phyloP scores from a whole-genome alignment of 2,113 vertebrate genomes.

The Pterocles burchelli region DNA sequence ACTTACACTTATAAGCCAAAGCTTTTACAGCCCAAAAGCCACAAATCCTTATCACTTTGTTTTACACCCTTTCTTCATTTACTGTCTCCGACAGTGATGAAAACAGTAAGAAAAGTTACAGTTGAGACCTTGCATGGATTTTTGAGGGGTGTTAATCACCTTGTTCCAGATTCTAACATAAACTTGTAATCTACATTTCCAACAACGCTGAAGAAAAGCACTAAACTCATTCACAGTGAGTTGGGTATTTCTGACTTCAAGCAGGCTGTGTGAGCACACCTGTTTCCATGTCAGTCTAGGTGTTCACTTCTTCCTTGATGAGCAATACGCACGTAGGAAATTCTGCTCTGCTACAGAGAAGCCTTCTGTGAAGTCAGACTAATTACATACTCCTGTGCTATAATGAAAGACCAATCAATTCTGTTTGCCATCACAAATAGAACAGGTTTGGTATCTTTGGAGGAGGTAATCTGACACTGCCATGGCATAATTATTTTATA shows the following conservation, averaged over 20 bases:
- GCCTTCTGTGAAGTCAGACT: background rate
- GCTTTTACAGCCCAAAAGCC: conserved; percentile 4
- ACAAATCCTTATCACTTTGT: conserved; percentile 26
- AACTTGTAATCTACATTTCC: background rate
- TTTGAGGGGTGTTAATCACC: background rate
- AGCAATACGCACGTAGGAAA: background rate
- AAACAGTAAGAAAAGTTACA: background rate
- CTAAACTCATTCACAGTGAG: background rate
- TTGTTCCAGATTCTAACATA: background rate
- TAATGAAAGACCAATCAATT: background rate
- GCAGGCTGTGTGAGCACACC: background rate
- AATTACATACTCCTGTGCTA: background rate
- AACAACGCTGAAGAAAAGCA: background rate
- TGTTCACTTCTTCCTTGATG: background rate
- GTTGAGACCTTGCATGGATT: background rate
- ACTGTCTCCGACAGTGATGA: background rate
- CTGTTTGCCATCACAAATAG: background rate
- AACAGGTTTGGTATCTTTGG: background rate
- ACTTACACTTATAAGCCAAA: conserved; percentile 15
- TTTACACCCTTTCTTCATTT: background rate
- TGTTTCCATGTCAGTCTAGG: background rate
- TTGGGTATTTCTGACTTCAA: background rate
- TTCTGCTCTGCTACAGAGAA: background rate
- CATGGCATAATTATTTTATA: background rate
- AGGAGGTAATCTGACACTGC: background rate